Base-by-base conservation (phyloP, 1,140 invertebrate genomes). In the Hyles euphorbiae region DNA sequence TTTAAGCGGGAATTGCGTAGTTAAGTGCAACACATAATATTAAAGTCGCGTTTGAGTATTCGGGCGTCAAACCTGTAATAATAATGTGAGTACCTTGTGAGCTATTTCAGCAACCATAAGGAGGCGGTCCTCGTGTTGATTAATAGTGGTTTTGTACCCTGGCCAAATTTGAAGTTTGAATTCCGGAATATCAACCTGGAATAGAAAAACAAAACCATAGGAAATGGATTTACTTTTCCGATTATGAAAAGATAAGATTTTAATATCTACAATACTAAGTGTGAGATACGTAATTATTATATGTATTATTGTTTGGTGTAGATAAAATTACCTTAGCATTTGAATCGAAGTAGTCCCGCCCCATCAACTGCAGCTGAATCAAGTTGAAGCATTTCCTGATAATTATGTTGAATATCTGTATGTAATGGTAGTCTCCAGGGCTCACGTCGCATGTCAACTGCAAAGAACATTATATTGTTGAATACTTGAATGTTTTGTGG, bases 281-380 rank as follows among this genome's bases (percentile, higher is more conserved):
- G 22, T 22, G 22, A 22, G 22, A 22, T 22, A 22, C 2, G 2
- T 22, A 1, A 2, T 22, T 2, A 22, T 22, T 22, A 22, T 22
- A n/a, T 22, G 22, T 22, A 0, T 22, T 0, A 22, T 22, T 22
- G 22, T 22, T 22, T 22, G 22, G 22, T 22, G 22, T 22, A 22
- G 22, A 22, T 22, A 22, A 22, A 1, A 22, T 40, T 87, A 94
- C 92, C 82, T 92, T 93, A 8, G 91, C 91, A 3, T 67, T 57
- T 1, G 93, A 90, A 87, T 97, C 95, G 75, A 92, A 98, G 69
- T 93, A 97, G 79, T 98, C 93, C 22, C 96, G 85, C 0, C 94
- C 93, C 36, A 97, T 91, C 5, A 94, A 81, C 76, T 95, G 91
- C 1, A 96, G 73, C 0, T 93, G 79, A 5, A 96, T 78, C 10